Conservation (phyloP, 1,140 invertebrate species). For the Acromyrmex heyeri region DNA sequence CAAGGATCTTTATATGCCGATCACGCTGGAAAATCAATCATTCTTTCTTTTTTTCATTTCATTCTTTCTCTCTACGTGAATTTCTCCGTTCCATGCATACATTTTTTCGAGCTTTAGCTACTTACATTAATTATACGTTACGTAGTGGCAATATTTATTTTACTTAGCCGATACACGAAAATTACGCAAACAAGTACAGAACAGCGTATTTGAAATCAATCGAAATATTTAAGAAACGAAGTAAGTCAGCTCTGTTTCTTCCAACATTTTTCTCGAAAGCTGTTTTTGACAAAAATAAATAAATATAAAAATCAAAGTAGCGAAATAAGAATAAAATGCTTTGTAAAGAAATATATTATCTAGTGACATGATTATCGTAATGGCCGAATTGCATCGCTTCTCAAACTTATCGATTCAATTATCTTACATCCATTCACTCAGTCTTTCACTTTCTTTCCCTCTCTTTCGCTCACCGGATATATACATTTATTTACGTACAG, state of each 20-base stretch:
- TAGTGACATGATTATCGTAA: neutral
- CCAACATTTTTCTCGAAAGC: neutral
- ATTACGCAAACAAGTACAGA: conserved; percentile 77
- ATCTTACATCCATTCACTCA: conserved; percentile 1
- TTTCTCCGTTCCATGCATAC: conserved; percentile 33
- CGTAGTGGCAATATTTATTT: conserved; percentile 61
- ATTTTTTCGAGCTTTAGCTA: conserved; percentile 34
- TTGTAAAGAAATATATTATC: neutral
- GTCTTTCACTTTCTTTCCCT: conserved; percentile 1
- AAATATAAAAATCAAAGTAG: neutral
- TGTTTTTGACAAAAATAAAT: neutral
- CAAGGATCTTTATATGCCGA: conserved; percentile 58
- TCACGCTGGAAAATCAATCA: conserved; percentile 37
- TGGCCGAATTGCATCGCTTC: conserved; percentile 30
- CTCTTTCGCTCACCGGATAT: conserved; percentile 53
- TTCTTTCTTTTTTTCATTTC: conserved; percentile 8
- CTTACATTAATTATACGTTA: conserved; percentile 59
- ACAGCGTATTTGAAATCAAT: conserved; percentile 78
- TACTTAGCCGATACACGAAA: conserved; percentile 58
- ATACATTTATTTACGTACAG: conserved; percentile 79
- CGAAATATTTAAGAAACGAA: conserved; percentile 56
- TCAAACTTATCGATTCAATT: conserved; percentile 16
- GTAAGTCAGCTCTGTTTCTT: conserved; percentile 56
- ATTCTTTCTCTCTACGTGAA: neutral
- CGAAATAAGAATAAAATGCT: neutral